These are phyloP conservation scores for Heterodera schachtii DNA, from an alignment of 1,140 invertebrate genomes.

Conservation along the genomic window DNA sequence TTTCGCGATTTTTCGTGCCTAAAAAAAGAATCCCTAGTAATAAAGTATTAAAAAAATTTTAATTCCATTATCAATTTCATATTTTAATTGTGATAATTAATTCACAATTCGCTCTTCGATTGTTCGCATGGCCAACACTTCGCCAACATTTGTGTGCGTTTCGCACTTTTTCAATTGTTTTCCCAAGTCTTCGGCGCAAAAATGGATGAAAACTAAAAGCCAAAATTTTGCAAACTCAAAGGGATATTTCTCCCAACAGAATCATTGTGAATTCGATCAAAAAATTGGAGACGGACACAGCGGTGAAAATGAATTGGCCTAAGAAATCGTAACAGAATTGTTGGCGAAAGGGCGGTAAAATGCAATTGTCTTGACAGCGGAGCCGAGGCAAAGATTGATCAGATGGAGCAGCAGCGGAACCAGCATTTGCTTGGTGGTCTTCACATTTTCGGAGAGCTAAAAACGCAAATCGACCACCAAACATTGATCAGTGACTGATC, in stretches of 20 bases:
- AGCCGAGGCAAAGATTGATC: neutral
- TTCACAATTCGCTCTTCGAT: no score
- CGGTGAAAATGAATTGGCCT: neutral
- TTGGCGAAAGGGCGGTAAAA: neutral
- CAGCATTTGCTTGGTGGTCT: conserved; percentile 11
- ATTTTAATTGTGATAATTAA: no score
- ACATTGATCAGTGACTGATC: neutral
- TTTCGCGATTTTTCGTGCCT: no score
- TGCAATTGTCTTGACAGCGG: neutral
- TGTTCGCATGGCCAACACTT: neutral
- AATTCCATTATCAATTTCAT: no score
- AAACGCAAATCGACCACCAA: neutral
- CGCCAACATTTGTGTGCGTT: neutral
- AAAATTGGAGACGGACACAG: neutral
- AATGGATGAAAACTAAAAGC: neutral
- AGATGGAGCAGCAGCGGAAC: conserved; percentile 4
- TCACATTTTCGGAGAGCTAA: conserved; percentile 8
- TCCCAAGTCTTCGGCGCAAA: neutral
- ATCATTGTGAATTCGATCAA: neutral
- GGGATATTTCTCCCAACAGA: neutral
- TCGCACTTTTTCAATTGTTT: neutral
- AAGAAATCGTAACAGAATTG: neutral
- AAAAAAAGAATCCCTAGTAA: no score
- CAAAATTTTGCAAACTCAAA: no score
- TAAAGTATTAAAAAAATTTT: no score